phyloP scores from a whole-genome alignment of 2,113 vertebrate genomes.

The Lonchura striata region DNA sequence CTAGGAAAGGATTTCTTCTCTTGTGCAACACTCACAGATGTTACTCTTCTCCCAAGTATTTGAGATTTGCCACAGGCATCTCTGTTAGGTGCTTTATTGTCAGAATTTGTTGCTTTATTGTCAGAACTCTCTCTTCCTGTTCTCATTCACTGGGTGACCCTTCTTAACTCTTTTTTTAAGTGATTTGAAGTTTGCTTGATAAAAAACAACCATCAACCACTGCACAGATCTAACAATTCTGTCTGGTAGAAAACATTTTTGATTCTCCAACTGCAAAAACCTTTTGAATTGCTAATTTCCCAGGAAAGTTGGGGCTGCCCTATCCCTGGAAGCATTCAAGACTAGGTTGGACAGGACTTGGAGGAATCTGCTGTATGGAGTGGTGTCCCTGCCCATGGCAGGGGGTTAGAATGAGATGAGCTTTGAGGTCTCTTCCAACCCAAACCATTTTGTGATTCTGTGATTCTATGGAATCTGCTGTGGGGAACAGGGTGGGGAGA shows the following conservation, averaged over 20 bases:
- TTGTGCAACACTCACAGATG: not conserved
- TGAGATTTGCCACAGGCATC: not conserved
- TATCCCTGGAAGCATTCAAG: not conserved
- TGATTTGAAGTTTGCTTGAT: not conserved
- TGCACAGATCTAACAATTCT: not conserved
- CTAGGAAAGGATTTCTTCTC: constrained; percentile 11
- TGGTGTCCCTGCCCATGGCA: not conserved
- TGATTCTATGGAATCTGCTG: not conserved
- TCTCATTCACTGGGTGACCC: not conserved
- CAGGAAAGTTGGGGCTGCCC: not conserved
- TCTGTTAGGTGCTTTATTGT: not conserved
- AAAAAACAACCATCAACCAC: not conserved
- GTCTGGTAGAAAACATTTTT: not conserved
- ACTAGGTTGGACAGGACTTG: not conserved
- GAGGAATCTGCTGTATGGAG: not conserved
- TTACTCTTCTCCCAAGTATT: not conserved
- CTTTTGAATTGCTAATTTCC: not conserved
- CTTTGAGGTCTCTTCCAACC: not conserved
- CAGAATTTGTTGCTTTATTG: not conserved
- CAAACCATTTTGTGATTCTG: not conserved
- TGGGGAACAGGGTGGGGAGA: not conserved
- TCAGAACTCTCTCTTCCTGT: not conserved
- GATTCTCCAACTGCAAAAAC: not conserved
- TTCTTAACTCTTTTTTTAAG: not conserved
- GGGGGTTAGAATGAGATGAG: not conserved